A percentile compares a stretch with the other conserved stretches of the same genome.
These are phyloP conservation scores for Tolypeutes matacus DNA, from an alignment of 2,797 vertebrate species.

Conservation along the genomic window DNA sequence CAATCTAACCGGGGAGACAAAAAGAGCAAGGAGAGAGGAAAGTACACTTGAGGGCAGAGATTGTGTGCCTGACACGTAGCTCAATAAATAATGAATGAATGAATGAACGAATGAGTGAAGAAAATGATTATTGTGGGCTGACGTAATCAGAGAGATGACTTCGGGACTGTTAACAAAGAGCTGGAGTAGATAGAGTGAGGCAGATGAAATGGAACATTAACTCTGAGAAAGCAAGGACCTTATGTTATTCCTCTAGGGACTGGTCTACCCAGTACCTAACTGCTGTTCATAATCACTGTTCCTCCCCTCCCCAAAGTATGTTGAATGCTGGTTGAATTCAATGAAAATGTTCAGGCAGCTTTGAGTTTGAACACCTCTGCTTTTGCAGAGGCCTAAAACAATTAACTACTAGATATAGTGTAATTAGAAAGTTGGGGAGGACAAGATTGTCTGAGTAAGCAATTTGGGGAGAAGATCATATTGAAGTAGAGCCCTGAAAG, in stretches of 20 bases:
- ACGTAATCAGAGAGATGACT: background rate
- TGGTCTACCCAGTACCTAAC: background rate
- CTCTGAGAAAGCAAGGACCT: background rate
- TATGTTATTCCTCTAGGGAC: background rate
- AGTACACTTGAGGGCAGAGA: background rate
- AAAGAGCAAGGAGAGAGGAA: background rate
- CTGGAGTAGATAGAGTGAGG: background rate
- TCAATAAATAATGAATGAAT: background rate
- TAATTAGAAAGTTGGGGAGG: background rate
- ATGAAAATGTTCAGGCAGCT: background rate
- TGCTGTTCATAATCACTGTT: background rate
- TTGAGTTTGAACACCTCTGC: background rate
- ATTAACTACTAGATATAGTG: background rate
- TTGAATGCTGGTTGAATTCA: background rate
- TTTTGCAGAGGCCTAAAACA: background rate
- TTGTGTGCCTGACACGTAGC: background rate
- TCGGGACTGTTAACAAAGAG: background rate
- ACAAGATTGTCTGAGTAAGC: constrained; percentile 11
- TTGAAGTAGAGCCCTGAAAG: background rate
- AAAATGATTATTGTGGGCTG: background rate
- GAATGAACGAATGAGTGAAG: background rate
- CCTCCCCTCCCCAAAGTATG: background rate
- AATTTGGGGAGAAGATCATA: background rate
- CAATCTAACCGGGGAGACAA: background rate
- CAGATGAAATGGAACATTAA: background rate